Base-by-base conservation (phyloP, 2,888 invertebrate species). In the Oegoconia quadripuncta region DNA sequence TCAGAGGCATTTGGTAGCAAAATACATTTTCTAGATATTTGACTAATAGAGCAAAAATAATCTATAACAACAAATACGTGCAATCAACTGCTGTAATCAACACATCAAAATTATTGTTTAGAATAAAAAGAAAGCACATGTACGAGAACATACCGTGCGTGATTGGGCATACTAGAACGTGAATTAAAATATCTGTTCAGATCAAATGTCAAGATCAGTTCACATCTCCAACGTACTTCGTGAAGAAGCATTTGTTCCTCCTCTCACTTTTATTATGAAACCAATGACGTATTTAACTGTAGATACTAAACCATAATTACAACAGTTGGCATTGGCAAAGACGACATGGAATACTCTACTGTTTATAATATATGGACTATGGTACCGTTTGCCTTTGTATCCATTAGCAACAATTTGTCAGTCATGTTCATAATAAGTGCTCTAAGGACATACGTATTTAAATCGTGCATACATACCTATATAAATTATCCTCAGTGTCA, bases 161-260 rank as follows among this genome's bases (percentile, higher is more conserved):
- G 50, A 36, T 39, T 12, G 39, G 48, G 41, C 28, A 37, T 36
- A 46, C 46, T 37, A 27, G 37, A 39, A 59, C 55, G 53, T 50
- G 52, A 57, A 66, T 66, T 59, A 46, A 59, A 73, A 70, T 64
- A 65, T 61, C 60, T 55, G 48, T 48, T 50, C 45, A 45, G 44
- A 53, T 54, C 48, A 74, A 79, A 81, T 80, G 81, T 81, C 81
- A 80, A 78, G 79, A 75, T 73, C 76, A 77, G 55, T 58, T 54
- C 56, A 58, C 50, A 48, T 59, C 49, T 39, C 42, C 53, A 48
- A 56, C 53, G 57, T 54, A 55, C 18, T 46, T 54, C 52, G 52
- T 51, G 58, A 60, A 59, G 64, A 66, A 62, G 59, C 50, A 48
- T 44, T 42, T 42, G 49, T 60, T 58, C 55, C 52, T 64, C 72